Evolutionary conservation across 2,113 vertebrate species (phyloP).

Genomic region (Mus pahari): DNA sequence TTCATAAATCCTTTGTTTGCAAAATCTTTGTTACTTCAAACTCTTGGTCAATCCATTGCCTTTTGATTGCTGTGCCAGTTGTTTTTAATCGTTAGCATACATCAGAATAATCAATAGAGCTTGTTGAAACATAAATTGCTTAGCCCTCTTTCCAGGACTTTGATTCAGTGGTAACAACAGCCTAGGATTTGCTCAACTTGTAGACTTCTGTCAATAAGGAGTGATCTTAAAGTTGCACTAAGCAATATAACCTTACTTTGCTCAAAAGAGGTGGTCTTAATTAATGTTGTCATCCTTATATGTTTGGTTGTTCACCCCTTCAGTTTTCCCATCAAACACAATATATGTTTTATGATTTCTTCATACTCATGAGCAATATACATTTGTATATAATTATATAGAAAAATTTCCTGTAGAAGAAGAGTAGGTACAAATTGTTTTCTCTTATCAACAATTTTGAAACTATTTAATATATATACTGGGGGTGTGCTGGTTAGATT

Average conservation of each 20-base stretch:
- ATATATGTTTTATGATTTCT: background rate
- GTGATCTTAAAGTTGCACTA: background rate
- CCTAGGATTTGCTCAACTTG: background rate
- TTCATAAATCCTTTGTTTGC: slow-evolving; percentile 17
- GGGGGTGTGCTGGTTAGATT: background rate
- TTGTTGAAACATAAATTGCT: slow-evolving; percentile 7
- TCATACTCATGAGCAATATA: background rate
- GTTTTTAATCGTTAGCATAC: background rate
- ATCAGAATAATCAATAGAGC: background rate
- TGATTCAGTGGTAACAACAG: background rate
- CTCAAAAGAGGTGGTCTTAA: slow-evolving; percentile 32
- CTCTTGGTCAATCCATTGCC: background rate
- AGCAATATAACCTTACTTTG: background rate
- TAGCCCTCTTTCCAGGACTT: background rate
- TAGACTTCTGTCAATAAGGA: background rate
- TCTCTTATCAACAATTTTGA: background rate
- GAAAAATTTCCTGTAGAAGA: background rate
- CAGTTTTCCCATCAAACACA: background rate
- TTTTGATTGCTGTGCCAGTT: background rate
- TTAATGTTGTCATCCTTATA: background rate
- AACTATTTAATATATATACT: background rate
- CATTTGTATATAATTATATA: background rate
- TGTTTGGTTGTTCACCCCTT: background rate
- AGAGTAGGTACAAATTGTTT: background rate
- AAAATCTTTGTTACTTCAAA: background rate